Evolutionary conservation across 2,888 invertebrate species (phyloP).

Genomic region (Caenorhabditis japonica): DNA sequence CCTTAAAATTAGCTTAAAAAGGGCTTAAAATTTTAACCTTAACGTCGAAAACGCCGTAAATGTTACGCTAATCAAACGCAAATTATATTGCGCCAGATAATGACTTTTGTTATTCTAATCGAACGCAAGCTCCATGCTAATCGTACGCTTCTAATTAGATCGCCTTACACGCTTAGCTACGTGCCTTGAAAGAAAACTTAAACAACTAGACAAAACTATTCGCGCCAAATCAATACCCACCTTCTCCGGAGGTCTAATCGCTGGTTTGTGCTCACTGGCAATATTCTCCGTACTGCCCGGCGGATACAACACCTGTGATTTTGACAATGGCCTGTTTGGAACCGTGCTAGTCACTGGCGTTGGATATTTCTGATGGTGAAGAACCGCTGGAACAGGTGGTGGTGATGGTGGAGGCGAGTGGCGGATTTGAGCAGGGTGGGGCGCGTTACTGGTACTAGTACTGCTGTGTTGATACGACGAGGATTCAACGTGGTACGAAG

Average conservation of each 20-base stretch:
- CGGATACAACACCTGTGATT: constrained; percentile 57
- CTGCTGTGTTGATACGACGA: constrained; percentile 29
- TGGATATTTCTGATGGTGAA: constrained; percentile 31
- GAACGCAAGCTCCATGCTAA: no score
- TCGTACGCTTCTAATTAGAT: no score
- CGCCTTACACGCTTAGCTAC: no score
- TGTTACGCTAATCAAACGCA: no score
- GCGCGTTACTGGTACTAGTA: constrained; percentile 2
- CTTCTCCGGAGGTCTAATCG: constrained; percentile 50
- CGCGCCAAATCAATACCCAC: no score
- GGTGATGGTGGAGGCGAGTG: constrained; percentile 50
- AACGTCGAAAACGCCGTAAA: no score
- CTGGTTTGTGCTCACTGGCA: constrained; percentile 57
- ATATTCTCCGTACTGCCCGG: constrained; percentile 59
- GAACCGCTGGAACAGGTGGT: constrained; percentile 24
- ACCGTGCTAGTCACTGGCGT: constrained; percentile 17
- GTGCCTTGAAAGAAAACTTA: no score
- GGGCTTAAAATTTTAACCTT: no score
- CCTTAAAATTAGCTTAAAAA: no score
- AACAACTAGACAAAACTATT: no score
- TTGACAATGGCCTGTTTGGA: constrained; percentile 18
- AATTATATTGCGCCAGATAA: no score
- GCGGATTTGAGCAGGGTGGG: constrained; percentile 6
- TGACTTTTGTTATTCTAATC: no score
- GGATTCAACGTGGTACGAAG: constrained; percentile 53